Evolutionary conservation across 2,113 vertebrate genomes (phyloP), one percentile per base, ranked within the genome.

Genomic region (Zosterops hypoxanthus): DNA sequence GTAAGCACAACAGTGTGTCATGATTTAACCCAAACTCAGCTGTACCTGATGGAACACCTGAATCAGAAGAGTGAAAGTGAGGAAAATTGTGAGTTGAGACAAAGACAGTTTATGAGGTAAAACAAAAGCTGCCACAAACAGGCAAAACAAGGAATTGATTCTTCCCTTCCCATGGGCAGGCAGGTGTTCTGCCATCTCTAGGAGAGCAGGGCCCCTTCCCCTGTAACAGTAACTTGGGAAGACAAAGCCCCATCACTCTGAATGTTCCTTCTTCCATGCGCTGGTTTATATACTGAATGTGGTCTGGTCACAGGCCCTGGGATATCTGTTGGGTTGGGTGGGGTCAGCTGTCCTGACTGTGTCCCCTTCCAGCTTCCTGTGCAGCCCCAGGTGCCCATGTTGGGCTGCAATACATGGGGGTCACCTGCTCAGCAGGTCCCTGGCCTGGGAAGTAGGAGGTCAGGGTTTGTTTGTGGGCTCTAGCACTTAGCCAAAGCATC

Each of bases 381-480:
- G 73, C 56, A 47, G 73, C 41, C 56, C 60, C 26, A 68, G 11
- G 36, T 8, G 28, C 46, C 46, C 66, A 2, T 22, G 9, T 1
- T 7, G 5, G 28, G 31, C 47, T 7, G 6, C 53, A 20, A 0
- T 6, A 19, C 12, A 21, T 33, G 13, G 13, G 0, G 1, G 26
- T 71, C 44, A 13, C 26, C 34, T 22, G 33, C 50, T 83, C 23
- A 1, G 72, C 12, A 16, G 44, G n/a, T 49, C 46, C 15, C 55
- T 65, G 55, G 5, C 28, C 77, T 66, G 64, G 26, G 7, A 52
- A 31, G 63, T 8, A 6, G 25, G 49, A 41, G 33, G 10, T 49
- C 2, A 2, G 47, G 34, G 25, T 71, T 46, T 36, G 26, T 56
- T 47, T 46, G 44, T 55, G 26, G 7, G 25, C 53, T 86, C 47